A percentile compares a stretch with the other conserved stretches of the same genome.
Evolutionary conservation across 2,888 invertebrate genomes (phyloP).

Genomic region (Apeira syringaria): DNA sequence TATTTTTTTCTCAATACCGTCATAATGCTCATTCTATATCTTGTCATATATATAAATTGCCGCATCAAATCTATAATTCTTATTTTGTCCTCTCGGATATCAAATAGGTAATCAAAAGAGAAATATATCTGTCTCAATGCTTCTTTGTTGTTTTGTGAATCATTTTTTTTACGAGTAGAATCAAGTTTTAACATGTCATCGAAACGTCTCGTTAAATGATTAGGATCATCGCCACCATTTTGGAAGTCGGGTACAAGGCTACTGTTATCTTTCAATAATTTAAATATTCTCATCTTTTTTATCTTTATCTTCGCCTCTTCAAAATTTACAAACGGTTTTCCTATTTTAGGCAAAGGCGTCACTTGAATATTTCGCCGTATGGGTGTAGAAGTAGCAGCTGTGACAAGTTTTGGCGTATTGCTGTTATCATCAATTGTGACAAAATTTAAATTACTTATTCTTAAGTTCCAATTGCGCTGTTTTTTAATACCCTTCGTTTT

Average conservation of each 20-base stretch:
- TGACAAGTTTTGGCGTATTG: conserved; percentile 12
- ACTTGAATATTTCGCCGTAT: conserved; percentile 22
- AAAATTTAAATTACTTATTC: too few species aligned
- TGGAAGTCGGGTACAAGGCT: background rate
- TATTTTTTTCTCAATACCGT: conserved; percentile 48
- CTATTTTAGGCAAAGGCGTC: background rate
- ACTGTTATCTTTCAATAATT: background rate
- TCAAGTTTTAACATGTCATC: background rate
- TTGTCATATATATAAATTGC: conserved; percentile 48
- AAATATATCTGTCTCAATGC: background rate
- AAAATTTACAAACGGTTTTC: background rate
- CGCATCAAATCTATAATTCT: conserved; percentile 32
- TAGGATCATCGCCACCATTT: background rate
- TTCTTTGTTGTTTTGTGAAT: background rate
- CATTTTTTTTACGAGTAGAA: background rate
- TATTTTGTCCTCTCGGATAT: background rate
- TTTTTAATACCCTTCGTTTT: background rate
- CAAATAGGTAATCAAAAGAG: background rate
- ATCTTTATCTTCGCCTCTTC: background rate
- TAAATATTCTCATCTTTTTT: background rate
- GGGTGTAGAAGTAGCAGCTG: conserved; percentile 1
- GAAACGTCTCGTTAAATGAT: background rate
- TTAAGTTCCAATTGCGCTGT: too few species aligned
- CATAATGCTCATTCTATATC: conserved; percentile 41
- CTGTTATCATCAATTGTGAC: too few species aligned